Percentiles rank a stretch among this genome's conserved stretches.
Conservation (phyloP, 2,888 invertebrate genomes). For the Aleiodes leptofemur region DNA sequence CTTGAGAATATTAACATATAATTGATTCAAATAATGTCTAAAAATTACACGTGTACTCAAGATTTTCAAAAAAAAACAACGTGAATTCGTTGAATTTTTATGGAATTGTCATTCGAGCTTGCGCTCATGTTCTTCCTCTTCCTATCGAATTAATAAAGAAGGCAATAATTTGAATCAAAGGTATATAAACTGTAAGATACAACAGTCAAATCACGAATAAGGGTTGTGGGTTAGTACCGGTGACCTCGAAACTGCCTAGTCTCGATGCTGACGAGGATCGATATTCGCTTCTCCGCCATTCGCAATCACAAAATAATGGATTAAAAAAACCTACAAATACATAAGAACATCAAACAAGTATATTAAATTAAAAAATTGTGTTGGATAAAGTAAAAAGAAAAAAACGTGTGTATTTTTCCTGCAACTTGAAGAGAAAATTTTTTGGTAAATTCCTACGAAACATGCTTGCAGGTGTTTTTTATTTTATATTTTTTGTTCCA, state of each 20-base stretch:
- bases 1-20: neutral
- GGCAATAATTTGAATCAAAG: conserved; percentile 7
- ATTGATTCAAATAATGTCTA: neutral
- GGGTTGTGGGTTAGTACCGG: conserved; percentile 60
- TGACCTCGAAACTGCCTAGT: conserved; percentile 65
- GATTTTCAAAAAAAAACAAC: no score
- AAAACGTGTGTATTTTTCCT: no score
- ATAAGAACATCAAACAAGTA: neutral
- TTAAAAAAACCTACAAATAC: neutral
- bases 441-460: no score
- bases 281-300: conserved; percentile 58
- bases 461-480: neutral
- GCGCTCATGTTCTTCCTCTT: conserved; percentile 29
- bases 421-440: no score
- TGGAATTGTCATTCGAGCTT: neutral
- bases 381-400: no score
- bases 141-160: neutral
- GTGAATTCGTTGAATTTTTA: no score
- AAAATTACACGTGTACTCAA: neutral
- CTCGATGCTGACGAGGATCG: conserved; percentile 57
- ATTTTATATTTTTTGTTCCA: neutral
- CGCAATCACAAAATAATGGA: neutral
- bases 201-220: conserved; percentile 62
- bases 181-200: conserved; percentile 24
- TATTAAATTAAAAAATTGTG: no score